Base-by-base conservation (phyloP, 1,140 invertebrate species). In the Drosophila melanogaster region DNA sequence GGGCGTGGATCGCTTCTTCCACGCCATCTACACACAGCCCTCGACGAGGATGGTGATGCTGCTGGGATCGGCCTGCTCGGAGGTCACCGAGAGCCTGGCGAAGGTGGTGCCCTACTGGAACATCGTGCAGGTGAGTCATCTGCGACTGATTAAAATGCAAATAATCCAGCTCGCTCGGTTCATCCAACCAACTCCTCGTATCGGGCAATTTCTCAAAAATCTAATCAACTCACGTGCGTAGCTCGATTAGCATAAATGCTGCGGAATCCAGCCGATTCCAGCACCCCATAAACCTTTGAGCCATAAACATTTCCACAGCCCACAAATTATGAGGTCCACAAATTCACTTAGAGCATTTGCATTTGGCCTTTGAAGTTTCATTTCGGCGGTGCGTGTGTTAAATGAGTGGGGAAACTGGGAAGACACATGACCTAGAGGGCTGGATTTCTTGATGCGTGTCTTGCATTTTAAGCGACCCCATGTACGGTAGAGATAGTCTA, bases 101-200 rank as follows among this genome's bases (percentile, higher is more conserved):
- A 96, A 98, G 92, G 96, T 98, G 59, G 96, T 97, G 11, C 96
- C 96, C 11, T 97, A 98, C 87, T 98, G 97, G 97, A 98, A 98
- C 90, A 96, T 98, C 73, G 94, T 98, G 10, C 96, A 98, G 94
- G 96, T 97, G 93, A 93, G 91, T 73, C 22, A 8, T 3, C 17
- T 15, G 14, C 35, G 37, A 19, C 53, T 78, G 77, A 62, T 78
- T 78, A 77, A 78, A 77, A 77, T 78, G 75, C 66, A 78, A 71
- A 78, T 75, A 57, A 53, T 37, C 35, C 59, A n/a, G 24, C 12
- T 33, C 24, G 24, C 47, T 46, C 37, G 26, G 26, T 12, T 30
- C 26, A 30, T 26, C 12, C 44, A 5, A 26, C 1, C 46, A 8
- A 15, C 46, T 33, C 4, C 51, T 22, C 40, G 43, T 56, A 70